These are phyloP conservation scores for Hoplodrina ambigua DNA, from an alignment of 2,888 invertebrate species.

Conservation along the genomic window DNA sequence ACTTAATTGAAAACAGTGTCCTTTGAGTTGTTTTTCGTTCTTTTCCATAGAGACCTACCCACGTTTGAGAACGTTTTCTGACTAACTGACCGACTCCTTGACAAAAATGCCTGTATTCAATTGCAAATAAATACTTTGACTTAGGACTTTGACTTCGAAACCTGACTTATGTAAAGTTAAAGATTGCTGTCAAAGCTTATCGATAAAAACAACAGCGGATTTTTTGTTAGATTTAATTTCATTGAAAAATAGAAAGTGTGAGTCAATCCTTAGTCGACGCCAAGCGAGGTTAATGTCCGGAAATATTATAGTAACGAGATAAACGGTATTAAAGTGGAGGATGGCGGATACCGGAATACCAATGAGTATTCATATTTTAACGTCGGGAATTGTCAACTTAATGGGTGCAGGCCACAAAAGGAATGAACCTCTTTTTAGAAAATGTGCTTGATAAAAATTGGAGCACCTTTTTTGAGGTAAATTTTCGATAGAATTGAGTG, in stretches of 20 bases:
- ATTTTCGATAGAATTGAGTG: constrained; percentile 2
- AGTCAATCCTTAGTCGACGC: constrained; percentile 6
- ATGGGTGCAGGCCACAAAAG: constrained; percentile 29
- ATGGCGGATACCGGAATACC: constrained; percentile 54
- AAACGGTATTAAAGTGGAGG: constrained; percentile 51
- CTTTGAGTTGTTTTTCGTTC: no score
- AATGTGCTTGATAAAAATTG: constrained; percentile 31
- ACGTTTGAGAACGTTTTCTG: no score
- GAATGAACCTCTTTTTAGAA: constrained; percentile 17
- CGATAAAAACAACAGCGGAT: no score
- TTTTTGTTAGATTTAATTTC: no score
- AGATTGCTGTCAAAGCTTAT: no score
- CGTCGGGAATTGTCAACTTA: constrained; percentile 23
- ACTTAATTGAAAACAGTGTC: no score
- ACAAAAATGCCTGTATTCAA: no score
- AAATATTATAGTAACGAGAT: constrained; percentile 63
- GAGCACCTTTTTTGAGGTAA: neutral
- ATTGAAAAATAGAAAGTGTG: neutral
- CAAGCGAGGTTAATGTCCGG: constrained; percentile 51
- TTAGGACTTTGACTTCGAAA: no score
- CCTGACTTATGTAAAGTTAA: no score
- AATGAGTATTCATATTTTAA: constrained; percentile 59
- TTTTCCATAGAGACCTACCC: no score
- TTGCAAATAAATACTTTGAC: no score
- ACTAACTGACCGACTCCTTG: no score